Conservation (phyloP, 2,113 vertebrate species). For the Psilopsiagon aymara region DNA sequence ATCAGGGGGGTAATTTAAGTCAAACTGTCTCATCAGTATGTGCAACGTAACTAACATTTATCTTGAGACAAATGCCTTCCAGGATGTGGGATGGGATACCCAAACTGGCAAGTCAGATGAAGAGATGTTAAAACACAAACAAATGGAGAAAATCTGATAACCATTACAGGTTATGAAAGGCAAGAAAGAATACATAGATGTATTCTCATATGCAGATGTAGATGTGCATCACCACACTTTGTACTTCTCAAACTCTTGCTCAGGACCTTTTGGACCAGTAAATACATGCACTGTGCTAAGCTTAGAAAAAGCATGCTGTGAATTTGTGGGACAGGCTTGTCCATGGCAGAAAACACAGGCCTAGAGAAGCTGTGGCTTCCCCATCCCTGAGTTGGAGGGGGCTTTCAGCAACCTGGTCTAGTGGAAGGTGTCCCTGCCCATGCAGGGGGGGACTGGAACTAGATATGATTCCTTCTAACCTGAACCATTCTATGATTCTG, state of each 20-base stretch:
- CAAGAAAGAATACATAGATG: not conserved
- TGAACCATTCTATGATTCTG: not conserved
- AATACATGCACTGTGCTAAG: not conserved
- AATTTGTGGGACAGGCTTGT: fast-evolving
- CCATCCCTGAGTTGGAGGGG: not conserved
- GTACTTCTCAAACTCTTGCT: not conserved
- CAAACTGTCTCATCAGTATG: not conserved
- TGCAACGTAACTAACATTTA: not conserved
- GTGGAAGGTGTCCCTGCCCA: not conserved
- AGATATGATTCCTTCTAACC: not conserved
- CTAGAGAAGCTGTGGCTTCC: not conserved
- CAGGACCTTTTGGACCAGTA: not conserved
- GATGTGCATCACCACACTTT: not conserved
- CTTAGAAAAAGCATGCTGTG: not conserved
- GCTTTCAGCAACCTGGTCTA: not conserved
- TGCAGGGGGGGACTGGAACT: not conserved
- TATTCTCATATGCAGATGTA: not conserved
- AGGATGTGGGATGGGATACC: not conserved
- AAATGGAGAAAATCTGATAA: not conserved
- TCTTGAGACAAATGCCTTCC: not conserved
- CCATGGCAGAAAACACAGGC: not conserved
- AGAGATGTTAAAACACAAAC: not conserved
- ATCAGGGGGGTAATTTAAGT: not conserved
- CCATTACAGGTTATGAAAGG: not conserved
- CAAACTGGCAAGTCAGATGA: not conserved